Base-by-base conservation (phyloP, 2,888 invertebrate genomes). In the Drosophila flavopinicola region DNA sequence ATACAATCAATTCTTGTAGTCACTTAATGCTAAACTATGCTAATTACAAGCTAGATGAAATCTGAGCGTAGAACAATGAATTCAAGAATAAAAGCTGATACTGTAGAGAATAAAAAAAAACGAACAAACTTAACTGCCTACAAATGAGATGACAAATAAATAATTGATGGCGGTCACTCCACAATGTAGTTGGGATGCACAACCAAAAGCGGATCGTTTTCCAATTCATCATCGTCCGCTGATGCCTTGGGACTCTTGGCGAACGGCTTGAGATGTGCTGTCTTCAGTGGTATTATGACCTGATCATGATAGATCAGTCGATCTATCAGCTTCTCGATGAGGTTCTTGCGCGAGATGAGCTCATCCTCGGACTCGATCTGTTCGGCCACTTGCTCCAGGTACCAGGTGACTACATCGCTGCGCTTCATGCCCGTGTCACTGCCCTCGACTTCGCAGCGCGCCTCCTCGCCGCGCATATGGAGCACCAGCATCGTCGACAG, bases 101-200 rank as follows among this genome's bases (percentile, higher is more conserved):
- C 20, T 20, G 20, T 20, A 20, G 48, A 38, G 11, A 5, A 23
- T 32, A 30, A 29, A 35, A 54, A 54, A 52, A 52, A 29, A 41
- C 57, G 58, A 32, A 56, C 29, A 53, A 61, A 63, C 56, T 53
- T 61, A 68, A 68, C 35, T 49, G 24, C 1, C 2, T 25, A 9
- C n/a, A 6, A 38, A 65, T 63, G 61, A 42, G 52, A 56, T 69
- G 49, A 33, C 2, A 33, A 23, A 25, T 17, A 39, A 1, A 9
- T 11, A 13, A 0, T 6, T 9, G n/a, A 5, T 7, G 10, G 13
- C 3, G 17, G 4, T 60, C 91, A 92, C 73, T 97, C 96, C 39
- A 97, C 93, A 41, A 97, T 94, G 90, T 98, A 99, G 92, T 99
- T 98, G 0, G 99, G 99, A 93, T 99, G 99, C 0, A 99, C 98